Evolutionary conservation across 2,888 invertebrate genomes (phyloP).

Genomic region (Aspidiotus rigidus): DNA sequence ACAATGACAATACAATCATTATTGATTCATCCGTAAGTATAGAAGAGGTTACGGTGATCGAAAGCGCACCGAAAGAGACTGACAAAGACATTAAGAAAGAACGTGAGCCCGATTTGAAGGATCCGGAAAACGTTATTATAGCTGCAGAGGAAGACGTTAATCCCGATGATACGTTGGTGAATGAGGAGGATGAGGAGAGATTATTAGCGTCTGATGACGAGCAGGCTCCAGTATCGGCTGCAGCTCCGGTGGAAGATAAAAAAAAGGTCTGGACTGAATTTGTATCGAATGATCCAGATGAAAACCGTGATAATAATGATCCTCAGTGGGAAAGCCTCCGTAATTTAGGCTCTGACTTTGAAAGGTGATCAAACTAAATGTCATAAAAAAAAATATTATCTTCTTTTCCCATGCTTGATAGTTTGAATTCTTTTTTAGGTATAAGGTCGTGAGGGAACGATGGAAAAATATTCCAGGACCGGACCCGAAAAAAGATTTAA

Average conservation of each 20-base stretch:
- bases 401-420: too few species aligned
- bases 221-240: not conserved
- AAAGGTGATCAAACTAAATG: constrained; percentile 14
- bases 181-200: constrained; percentile 29
- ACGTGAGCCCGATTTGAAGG: constrained; percentile 7
- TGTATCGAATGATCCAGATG: constrained; percentile 13
- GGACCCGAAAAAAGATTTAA: constrained; percentile 25
- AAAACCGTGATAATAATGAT: constrained; percentile 29
- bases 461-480: constrained; percentile 23
- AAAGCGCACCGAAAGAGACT: not conserved
- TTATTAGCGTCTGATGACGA: constrained; percentile 27
- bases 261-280: not conserved
- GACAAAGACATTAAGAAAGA: not conserved
- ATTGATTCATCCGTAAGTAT: not conserved
- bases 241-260: not conserved
- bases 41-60: not conserved
- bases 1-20: not conserved
- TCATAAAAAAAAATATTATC: not conserved
- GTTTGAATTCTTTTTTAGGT: constrained; percentile 3
- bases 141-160: constrained; percentile 8
- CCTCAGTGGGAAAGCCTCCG: constrained; percentile 26
- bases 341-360: constrained; percentile 26
- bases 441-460: constrained; percentile 10
- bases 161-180: constrained; percentile 1
- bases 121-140: constrained; percentile 24